Percentiles rank a stretch among this genome's conserved stretches.
Conservation (phyloP, 1,140 invertebrate genomes). For the Orchesella cincta region DNA sequence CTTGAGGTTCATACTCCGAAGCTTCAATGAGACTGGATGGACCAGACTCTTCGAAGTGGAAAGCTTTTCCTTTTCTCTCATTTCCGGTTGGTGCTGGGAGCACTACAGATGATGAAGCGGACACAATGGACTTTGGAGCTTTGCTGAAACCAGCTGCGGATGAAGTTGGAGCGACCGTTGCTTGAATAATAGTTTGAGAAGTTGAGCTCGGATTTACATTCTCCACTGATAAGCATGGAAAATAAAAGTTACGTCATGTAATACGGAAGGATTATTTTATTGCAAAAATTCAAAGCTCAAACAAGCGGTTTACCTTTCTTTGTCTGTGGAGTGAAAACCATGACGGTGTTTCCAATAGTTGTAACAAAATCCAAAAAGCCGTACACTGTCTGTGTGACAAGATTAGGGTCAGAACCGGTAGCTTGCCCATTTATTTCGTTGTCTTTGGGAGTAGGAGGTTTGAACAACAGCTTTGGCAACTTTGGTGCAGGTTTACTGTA, state of each 20-base stretch:
- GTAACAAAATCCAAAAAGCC: conserved; percentile 86
- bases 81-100: neutral
- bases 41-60: conserved; percentile 9
- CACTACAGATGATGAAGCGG: no score
- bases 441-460: conserved; percentile 25
- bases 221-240: neutral
- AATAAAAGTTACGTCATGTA: neutral
- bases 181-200: neutral
- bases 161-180: neutral
- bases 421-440: conserved; percentile 12
- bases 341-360: conserved; percentile 83
- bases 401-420: conserved; percentile 51
- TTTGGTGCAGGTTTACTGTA: conserved; percentile 47
- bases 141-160: neutral
- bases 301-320: conserved; percentile 36
- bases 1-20: conserved; percentile 46
- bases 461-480: conserved; percentile 43
- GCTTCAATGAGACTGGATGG: conserved; percentile 36
- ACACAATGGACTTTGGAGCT: neutral
- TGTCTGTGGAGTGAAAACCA: conserved; percentile 79
- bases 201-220: neutral
- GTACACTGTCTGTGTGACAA: conserved; percentile 77
- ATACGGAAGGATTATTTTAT: neutral
- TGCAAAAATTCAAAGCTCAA: no score
- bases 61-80: neutral